Evolutionary conservation across 1,140 invertebrate species (phyloP).

Genomic region (Bombus consobrinus): DNA sequence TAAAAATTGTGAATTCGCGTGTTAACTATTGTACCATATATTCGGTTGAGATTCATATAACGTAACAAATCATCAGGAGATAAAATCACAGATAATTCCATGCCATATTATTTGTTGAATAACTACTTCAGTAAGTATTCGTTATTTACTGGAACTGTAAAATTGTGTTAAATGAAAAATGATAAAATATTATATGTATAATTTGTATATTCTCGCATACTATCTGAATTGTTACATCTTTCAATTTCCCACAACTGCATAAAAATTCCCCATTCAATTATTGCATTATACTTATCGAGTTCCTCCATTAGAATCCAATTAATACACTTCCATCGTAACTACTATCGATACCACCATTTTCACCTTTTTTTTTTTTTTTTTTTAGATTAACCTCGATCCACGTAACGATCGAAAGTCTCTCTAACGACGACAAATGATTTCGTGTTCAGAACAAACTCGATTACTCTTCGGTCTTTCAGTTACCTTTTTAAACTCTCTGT

Average conservation of each 20-base stretch:
- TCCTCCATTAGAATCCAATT: slow-evolving; percentile 30
- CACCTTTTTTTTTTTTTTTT: neutral
- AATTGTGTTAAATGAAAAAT: no score
- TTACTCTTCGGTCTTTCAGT: slow-evolving; percentile 48
- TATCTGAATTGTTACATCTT: no score
- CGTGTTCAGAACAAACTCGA: slow-evolving; percentile 57
- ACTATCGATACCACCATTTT: neutral
- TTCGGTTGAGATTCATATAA: no score
- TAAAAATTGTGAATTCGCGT: neutral
- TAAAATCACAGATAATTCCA: no score
- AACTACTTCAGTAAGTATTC: no score
- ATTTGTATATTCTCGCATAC: no score
- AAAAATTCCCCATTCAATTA: neutral
- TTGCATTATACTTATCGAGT: neutral
- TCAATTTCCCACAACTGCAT: no score
- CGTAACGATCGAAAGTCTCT: slow-evolving; percentile 31
- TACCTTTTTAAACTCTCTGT: slow-evolving; percentile 44
- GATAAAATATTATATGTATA: no score
- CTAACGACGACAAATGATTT: slow-evolving; percentile 58
- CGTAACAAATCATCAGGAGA: no score
- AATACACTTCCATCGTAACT: neutral
- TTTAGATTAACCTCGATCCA: neutral
- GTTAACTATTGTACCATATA: no score
- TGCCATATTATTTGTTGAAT: no score
- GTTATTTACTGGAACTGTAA: no score